Evolutionary conservation across 2,888 invertebrate genomes (phyloP).

Genomic region (Agonum fuliginosum): DNA sequence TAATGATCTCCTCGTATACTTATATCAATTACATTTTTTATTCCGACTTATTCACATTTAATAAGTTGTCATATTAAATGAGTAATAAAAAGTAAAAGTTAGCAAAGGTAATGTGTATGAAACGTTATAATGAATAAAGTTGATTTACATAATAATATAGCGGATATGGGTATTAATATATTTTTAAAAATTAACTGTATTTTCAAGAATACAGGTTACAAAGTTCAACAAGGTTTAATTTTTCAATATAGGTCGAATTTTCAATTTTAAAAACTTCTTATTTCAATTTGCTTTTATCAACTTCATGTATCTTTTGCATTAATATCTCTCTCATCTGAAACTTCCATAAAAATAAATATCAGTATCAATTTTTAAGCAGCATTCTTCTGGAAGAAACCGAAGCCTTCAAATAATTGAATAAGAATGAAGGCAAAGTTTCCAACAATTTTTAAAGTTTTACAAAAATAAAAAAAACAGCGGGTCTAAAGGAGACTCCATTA

Average conservation of each 20-base stretch:
- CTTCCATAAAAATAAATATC: slow-evolving; percentile 50
- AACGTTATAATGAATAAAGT: too few relatives aligned
- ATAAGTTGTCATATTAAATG: too few relatives aligned
- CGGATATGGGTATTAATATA: too few relatives aligned
- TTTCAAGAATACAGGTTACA: too few relatives aligned
- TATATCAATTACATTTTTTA: too few relatives aligned
- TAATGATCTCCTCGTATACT: too few relatives aligned
- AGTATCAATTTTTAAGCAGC: slow-evolving; percentile 48
- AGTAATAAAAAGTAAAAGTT: too few relatives aligned
- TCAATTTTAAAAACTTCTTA: slow-evolving; percentile 43
- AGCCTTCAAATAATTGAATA: slow-evolving; percentile 55
- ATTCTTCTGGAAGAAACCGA: slow-evolving; percentile 39
- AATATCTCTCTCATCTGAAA: slow-evolving; percentile 47
- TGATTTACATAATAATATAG: too few relatives aligned
- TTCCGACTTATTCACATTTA: too few relatives aligned
- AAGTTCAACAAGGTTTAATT: slow-evolving; percentile 21
- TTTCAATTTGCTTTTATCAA: slow-evolving; percentile 48
- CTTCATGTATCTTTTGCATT: slow-evolving; percentile 40
- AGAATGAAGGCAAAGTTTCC: slow-evolving; percentile 51
- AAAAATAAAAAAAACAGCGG: slow-evolving; percentile 24
- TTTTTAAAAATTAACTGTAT: too few relatives aligned
- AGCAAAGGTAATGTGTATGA: too few relatives aligned
- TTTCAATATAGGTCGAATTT: slow-evolving; percentile 37
- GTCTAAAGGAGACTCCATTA: slow-evolving; percentile 55
- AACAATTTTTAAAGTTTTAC: slow-evolving; percentile 45